These are phyloP conservation scores for Fukomys damarensis DNA, from an alignment of 2,113 vertebrate genomes.

Conservation along the genomic window DNA sequence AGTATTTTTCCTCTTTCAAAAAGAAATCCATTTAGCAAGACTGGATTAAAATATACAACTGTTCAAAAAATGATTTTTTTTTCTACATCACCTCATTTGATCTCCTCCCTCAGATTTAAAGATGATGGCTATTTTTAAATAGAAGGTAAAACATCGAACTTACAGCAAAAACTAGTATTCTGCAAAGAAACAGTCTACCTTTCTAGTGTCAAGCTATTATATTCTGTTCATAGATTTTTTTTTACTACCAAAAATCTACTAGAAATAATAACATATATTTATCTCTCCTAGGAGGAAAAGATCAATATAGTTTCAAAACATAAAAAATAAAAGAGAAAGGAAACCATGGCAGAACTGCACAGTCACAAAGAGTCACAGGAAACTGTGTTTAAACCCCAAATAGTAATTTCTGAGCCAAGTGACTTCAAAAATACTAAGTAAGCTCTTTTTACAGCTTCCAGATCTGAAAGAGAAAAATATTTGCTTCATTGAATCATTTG, in stretches of 20 bases:
- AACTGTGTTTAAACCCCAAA: neutral
- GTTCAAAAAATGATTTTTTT: neutral
- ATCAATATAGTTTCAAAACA: neutral
- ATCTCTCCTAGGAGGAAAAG: neutral
- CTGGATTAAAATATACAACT: neutral
- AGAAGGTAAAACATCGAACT: neutral
- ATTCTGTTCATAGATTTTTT: neutral
- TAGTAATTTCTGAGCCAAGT: neutral
- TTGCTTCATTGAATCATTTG: neutral
- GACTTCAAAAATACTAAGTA: neutral
- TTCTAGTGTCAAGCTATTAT: neutral
- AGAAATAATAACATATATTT: slow-evolving; percentile 4
- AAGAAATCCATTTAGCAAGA: slow-evolving; percentile 49
- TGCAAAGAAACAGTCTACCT: neutral
- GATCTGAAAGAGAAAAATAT: neutral
- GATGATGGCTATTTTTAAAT: neutral
- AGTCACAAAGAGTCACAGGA: neutral
- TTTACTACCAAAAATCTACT: slow-evolving; percentile 10
- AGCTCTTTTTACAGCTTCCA: neutral
- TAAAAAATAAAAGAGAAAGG: slow-evolving; percentile 5
- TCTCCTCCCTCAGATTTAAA: neutral
- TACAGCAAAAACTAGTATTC: neutral
- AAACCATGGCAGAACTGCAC: neutral
- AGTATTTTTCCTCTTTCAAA: slow-evolving; percentile 19
- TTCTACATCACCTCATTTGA: slow-evolving; percentile 4